Base-by-base conservation (phyloP, 2,113 vertebrate species). In the Mungos mungo region DNA sequence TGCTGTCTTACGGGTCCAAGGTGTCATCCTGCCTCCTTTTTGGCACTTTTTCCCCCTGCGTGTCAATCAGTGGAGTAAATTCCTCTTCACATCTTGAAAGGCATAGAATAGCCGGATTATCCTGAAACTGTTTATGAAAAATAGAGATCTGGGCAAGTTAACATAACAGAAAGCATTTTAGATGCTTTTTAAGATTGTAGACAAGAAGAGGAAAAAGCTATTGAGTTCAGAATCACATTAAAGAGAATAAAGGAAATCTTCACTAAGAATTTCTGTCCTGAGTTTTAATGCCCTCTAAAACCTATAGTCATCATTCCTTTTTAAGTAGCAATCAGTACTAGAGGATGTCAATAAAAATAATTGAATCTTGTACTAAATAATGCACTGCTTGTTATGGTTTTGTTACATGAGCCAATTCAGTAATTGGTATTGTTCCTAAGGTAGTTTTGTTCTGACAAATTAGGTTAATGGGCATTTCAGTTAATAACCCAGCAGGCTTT, bases 361-460 rank as follows among this genome's bases (percentile, higher is more conserved):
- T 97, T 97, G 96, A 97, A 90, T 97, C 47, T 96, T 92, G 21
- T 97, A 16, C 96, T 92, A 96, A 98, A 98, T 97, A 97, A 93
- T 94, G 86, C 81, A 97, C 81, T 92, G 93, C 93, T 96, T 97
- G 84, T 93, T 97, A 90, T 76, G 82, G 97, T 98, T 96, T 98
- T 98, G 93, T 96, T 96, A 71, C 90, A 95, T 96, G 90, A 94
- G 85, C 97, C 68, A 97, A 41, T 95, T 95, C 90, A 96, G 92
- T 84, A 94, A 68, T 96, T 98, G 91, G 74, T 97, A 87, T 97
- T 91, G 85, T 98, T 98, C 87, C 90, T 97, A 92, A 94, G 79
- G 85, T 97, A 98, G 97, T 95, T 97, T 98, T 98, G 96, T 95
- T 96, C 97, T 98, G 97, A 96, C 89, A 98, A 97, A 98, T n/a